phyloP scores from a whole-genome alignment of 2,113 vertebrate genomes.

The Osmerus mordax region DNA sequence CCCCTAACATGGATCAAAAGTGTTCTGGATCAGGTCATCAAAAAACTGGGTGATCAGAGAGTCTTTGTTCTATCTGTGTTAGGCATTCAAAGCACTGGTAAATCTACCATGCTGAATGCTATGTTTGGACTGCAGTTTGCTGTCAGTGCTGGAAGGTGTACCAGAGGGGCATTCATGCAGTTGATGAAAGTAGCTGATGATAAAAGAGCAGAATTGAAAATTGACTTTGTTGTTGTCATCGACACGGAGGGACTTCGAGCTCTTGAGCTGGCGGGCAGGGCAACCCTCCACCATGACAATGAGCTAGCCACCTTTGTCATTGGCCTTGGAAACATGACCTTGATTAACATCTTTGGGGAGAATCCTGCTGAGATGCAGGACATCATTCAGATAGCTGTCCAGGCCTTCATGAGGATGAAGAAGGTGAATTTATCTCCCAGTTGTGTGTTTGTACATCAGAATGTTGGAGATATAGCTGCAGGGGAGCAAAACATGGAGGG shows the following conservation, averaged over 20 bases:
- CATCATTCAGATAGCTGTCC: constrained; percentile 58
- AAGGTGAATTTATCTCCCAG: constrained; percentile 57
- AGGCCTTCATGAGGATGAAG: constrained; percentile 72
- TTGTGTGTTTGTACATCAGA: constrained; percentile 73
- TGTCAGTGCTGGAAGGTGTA: constrained; percentile 72
- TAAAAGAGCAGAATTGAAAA: constrained; percentile 27
- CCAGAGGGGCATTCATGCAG: constrained; percentile 72
- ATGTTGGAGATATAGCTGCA: constrained; percentile 22
- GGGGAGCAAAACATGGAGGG: constrained; percentile 64
- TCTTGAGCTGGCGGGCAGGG: constrained; percentile 45
- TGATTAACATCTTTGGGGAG: constrained; percentile 70
- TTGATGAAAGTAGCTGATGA: constrained; percentile 54
- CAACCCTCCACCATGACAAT: constrained; percentile 55
- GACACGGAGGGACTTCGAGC: constrained; percentile 67
- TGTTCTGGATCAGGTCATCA: constrained; percentile 68
- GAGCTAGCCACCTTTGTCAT: constrained; percentile 69
- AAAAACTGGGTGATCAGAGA: constrained; percentile 65
- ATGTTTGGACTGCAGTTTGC: constrained; percentile 75
- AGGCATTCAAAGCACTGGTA: constrained; percentile 74
- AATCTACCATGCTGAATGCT: constrained; percentile 73
- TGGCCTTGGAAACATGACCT: constrained; percentile 62
- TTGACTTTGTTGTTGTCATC: constrained; percentile 61
- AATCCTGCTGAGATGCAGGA: constrained; percentile 70
- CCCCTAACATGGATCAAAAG: constrained; percentile 74
- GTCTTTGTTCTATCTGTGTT: constrained; percentile 78